A percentile compares a stretch with the other conserved stretches of the same genome.
Conservation (phyloP, 2,797 vertebrate species). For the Chelonia mydas region DNA sequence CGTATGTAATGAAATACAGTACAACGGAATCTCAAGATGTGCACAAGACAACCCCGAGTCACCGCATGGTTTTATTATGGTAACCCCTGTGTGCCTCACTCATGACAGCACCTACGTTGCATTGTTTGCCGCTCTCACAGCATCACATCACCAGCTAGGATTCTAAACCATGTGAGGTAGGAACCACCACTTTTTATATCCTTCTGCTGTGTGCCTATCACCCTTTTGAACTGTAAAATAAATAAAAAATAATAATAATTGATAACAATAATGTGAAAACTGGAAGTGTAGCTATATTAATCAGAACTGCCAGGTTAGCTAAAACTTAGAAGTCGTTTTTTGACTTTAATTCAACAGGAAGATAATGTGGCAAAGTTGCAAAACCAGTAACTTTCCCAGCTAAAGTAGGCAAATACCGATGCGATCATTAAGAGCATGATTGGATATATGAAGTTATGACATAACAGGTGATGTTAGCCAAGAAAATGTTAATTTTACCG, state of each 20-base stretch:
- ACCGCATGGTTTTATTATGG: neutral
- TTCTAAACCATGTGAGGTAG: neutral
- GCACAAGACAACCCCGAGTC: neutral
- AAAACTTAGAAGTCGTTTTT: neutral
- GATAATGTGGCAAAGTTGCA: neutral
- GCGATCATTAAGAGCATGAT: neutral
- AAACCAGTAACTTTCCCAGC: neutral
- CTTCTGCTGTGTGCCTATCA: neutral
- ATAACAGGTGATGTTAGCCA: neutral
- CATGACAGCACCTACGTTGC: neutral
- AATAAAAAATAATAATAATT: neutral
- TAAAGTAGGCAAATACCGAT: neutral
- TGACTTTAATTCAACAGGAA: neutral
- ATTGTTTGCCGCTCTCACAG: neutral
- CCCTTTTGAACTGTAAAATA: neutral
- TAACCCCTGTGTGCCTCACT: neutral
- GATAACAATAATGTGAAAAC: accelerated
- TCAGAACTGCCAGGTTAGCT: neutral
- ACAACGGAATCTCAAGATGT: neutral
- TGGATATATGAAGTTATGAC: neutral
- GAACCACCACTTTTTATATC: neutral
- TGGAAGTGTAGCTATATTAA: neutral
- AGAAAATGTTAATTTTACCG: neutral
- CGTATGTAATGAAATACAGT: neutral
- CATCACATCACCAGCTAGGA: neutral